phyloP scores from a whole-genome alignment of 2,888 invertebrate species.

The Calameuta idolon region DNA sequence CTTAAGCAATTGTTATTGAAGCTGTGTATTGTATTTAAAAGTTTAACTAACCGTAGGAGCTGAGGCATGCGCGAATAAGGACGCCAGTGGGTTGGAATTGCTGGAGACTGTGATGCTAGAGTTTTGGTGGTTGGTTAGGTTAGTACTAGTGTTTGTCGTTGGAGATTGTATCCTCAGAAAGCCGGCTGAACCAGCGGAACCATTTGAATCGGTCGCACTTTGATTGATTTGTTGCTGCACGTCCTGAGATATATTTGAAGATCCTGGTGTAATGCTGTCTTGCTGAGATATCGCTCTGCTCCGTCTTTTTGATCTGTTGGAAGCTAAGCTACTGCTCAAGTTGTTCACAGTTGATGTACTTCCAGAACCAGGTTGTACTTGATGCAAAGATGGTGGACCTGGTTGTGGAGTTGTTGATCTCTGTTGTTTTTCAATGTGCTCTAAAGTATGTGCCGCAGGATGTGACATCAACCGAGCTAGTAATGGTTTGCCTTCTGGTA shows the following conservation, averaged over 20 bases:
- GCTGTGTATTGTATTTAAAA: neutral
- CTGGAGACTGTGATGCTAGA: slow-evolving; percentile 37
- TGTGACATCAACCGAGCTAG: slow-evolving; percentile 86
- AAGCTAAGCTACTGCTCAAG: slow-evolving; percentile 28
- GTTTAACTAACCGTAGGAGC: slow-evolving; percentile 33
- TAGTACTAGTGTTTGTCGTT: slow-evolving; percentile 29
- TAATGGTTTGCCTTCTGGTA: slow-evolving; percentile 74
- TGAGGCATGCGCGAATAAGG: slow-evolving; percentile 48
- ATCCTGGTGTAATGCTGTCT: slow-evolving; percentile 37
- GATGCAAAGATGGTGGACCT: slow-evolving; percentile 26
- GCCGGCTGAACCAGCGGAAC: slow-evolving; percentile 39
- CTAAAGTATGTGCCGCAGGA: slow-evolving; percentile 82
- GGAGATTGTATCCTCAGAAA: slow-evolving; percentile 65
- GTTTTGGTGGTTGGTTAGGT: slow-evolving; percentile 42
- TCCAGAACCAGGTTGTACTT: slow-evolving; percentile 40
- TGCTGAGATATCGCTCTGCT: slow-evolving; percentile 33
- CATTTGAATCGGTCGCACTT: slow-evolving; percentile 46
- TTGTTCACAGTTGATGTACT: slow-evolving; percentile 35
- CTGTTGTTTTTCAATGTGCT: slow-evolving; percentile 90
- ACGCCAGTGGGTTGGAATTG: slow-evolving; percentile 49
- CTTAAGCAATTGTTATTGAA: neutral
- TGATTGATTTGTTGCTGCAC: slow-evolving; percentile 36
- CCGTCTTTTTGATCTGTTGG: slow-evolving; percentile 48
- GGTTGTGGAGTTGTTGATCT: slow-evolving; percentile 79
- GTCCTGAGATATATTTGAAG: slow-evolving; percentile 41